Conservation (phyloP, 1,140 invertebrate genomes). For the Diploscapter pachys region DNA sequence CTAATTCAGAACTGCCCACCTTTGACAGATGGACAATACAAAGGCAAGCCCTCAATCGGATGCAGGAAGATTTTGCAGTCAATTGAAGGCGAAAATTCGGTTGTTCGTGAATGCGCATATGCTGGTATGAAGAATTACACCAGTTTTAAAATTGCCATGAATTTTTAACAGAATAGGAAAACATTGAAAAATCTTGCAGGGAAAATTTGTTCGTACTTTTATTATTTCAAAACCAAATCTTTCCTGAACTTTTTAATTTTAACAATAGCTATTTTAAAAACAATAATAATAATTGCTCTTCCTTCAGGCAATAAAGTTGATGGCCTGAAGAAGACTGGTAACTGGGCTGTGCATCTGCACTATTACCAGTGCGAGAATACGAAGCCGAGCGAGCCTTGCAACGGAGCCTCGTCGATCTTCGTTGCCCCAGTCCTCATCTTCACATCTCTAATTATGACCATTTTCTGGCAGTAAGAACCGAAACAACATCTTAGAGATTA, state of each 20-base stretch:
- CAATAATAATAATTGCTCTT: conserved; percentile 12
- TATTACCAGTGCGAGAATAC: conserved; percentile 44
- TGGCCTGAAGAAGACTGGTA: conserved; percentile 43
- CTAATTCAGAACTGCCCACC: conserved; percentile 15
- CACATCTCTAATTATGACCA: neutral
- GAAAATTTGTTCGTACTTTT: conserved; percentile 1
- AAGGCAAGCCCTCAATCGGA: conserved; percentile 24
- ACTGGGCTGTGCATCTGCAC: conserved; percentile 35
- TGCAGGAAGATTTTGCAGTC: conserved; percentile 43
- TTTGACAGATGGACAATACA: conserved; percentile 22
- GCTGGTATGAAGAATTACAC: too few species aligned
- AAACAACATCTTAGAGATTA: too few species aligned
- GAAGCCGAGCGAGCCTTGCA: conserved; percentile 14
- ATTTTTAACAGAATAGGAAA: neutral
- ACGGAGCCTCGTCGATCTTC: conserved; percentile 1
- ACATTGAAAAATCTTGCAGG: neutral
- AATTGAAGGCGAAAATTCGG: neutral
- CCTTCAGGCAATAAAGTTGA: conserved; percentile 35
- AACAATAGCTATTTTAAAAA: neutral
- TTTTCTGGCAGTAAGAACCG: neutral
- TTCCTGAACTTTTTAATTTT: conserved; percentile 4
- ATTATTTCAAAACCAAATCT: conserved; percentile 9
- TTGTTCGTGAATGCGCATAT: too few species aligned
- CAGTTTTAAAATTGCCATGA: too few species aligned
- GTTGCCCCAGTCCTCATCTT: neutral